Percentiles rank a stretch among this genome's conserved stretches.
These are phyloP conservation scores for Sorex fumeus DNA, from an alignment of 2,113 vertebrate genomes.

Conservation along the genomic window DNA sequence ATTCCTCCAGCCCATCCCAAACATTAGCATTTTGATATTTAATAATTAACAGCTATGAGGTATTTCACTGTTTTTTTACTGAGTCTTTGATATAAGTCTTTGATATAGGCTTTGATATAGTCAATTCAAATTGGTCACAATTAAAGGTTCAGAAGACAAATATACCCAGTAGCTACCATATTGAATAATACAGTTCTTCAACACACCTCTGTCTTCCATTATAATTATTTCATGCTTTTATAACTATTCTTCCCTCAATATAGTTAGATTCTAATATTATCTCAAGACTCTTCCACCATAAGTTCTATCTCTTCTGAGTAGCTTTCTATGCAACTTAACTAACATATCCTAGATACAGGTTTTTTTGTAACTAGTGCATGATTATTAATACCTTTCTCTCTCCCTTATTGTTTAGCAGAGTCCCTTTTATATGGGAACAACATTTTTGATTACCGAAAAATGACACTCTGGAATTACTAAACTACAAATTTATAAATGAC, in stretches of 20 bases:
- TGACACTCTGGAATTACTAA: too few relatives aligned
- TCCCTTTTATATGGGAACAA: background rate
- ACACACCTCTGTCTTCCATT: background rate
- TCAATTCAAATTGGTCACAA: background rate
- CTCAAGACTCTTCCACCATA: background rate
- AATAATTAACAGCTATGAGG: background rate
- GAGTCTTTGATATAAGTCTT: constrained; percentile 19
- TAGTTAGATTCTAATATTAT: background rate
- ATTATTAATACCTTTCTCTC: background rate
- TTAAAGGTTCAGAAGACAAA: background rate
- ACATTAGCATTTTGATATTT: too few relatives aligned
- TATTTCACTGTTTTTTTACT: background rate
- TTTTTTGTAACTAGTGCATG: constrained; percentile 13
- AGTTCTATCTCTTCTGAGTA: background rate
- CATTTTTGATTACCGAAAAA: too few relatives aligned
- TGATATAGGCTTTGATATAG: too few relatives aligned
- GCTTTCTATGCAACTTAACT: too few relatives aligned
- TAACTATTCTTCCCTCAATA: background rate
- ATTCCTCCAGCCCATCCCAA: too few relatives aligned
- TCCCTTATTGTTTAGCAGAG: background rate
- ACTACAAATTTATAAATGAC: too few relatives aligned
- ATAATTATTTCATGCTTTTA: background rate
- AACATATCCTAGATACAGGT: background rate
- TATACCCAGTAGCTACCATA: background rate
- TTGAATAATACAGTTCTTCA: background rate